Evolutionary conservation across 2,797 vertebrate genomes (phyloP), one percentile per base, ranked within the genome.

Genomic region (Oophaga sylvatica): DNA sequence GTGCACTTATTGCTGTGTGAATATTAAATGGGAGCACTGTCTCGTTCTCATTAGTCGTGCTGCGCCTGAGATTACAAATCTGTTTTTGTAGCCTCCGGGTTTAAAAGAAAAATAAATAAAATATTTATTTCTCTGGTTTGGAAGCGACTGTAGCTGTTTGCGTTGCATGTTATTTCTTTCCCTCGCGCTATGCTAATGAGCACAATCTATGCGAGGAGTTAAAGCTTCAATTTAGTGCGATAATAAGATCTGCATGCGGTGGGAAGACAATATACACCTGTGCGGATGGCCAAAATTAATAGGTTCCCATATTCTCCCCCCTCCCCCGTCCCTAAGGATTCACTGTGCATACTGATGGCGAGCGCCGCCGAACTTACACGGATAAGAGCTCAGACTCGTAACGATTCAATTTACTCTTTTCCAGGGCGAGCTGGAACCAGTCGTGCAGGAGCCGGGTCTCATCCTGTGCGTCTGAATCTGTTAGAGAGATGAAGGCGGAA

Each of bases 351-450:
- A 84, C n/a, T 84, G 41, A 80, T 88, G 87, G 79, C 86, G 89
- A 17, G 35, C 77, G 89, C 91, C 80, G 87, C 87, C 77, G 92
- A 91, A 95, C 95, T 96, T 94, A 95, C 95, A 93, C 93, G 90
- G 93, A 95, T 92, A 94, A 92, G 19, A 99, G 96, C 91, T 98
- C 97, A 11, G 97, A 97, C 92, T 99, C 98, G 0, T 97, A 97
- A 88, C 96, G 96, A 57, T 92, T 96, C 93, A 99, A 93, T 92
- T 96, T 95, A 93, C 99, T 98, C 96, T 98, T 99, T 94, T 99
- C 97, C 94, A 98, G 91, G 57, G 97, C 98, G 26, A 99, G 94
- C 90, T 96, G 95, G 90, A 98, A 97, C 98, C 98, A 99, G 91
- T 96, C 95, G 90, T 98, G 97, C 63, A 98, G 95, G 90, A 97